Conservation (phyloP, 2,888 invertebrate genomes). For the Dexiosoma caninum region DNA sequence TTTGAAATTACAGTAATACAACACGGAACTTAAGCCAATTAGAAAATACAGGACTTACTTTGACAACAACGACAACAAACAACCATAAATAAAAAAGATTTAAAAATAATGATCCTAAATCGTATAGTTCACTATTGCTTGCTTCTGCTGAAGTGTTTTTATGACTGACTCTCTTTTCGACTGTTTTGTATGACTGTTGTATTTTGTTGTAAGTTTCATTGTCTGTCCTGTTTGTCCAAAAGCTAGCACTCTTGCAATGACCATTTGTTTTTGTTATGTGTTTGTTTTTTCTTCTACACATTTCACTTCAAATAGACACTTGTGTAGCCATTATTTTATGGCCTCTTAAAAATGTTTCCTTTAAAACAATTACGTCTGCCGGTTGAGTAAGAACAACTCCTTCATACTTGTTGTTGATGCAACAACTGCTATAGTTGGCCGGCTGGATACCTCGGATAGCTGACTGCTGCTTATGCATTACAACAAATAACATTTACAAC, state of each 20-base stretch:
- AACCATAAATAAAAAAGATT: conserved; percentile 1
- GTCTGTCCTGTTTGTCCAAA: not conserved
- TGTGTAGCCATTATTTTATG: conserved; percentile 53
- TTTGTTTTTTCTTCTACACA: not conserved
- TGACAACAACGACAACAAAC: conserved; percentile 22
- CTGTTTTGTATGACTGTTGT: not conserved
- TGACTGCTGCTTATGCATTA: conserved; percentile 5
- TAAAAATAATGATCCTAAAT: not conserved
- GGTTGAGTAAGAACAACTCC: conserved; percentile 41
- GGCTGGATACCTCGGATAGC: not conserved
- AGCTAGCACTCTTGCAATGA: not conserved
- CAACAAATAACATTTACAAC: conserved; percentile 41
- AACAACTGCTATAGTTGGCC: conserved; percentile 19
- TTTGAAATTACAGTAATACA: not conserved
- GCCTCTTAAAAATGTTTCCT: conserved; percentile 48
- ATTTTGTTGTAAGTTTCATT: not conserved
- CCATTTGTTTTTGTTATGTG: conserved; percentile 6
- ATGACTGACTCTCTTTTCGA: not conserved
- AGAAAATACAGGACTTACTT: conserved; percentile 32
- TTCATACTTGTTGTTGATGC: conserved; percentile 32
- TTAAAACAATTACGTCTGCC: conserved; percentile 51
- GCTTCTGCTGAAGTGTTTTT: not conserved
- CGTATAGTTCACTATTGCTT: not conserved
- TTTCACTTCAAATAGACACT: conserved; percentile 37
- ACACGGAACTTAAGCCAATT: conserved; percentile 46